Evolutionary conservation across 2,797 vertebrate species (phyloP).

Genomic region (Coranthus polyacanthus): DNA sequence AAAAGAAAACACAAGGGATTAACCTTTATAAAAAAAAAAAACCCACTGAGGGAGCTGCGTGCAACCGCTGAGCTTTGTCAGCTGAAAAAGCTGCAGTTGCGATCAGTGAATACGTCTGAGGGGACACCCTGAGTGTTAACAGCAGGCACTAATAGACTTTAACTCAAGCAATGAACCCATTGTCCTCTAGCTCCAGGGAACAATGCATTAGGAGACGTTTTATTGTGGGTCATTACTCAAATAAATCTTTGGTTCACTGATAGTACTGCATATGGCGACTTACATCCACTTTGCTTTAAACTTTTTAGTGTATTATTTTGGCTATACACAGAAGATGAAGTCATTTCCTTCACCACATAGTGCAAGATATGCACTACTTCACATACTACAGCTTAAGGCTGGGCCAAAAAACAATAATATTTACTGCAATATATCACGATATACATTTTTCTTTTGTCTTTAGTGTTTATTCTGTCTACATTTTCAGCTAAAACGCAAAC

Average conservation of each 20-base stretch:
- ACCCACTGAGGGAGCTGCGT: too few relatives aligned
- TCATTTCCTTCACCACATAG: too few relatives aligned
- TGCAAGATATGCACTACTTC: too few relatives aligned
- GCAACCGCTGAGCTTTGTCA: too few relatives aligned
- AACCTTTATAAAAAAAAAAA: too few relatives aligned
- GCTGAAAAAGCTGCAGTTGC: background rate
- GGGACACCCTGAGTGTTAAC: slow-evolving; percentile 16
- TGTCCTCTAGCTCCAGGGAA: slow-evolving; percentile 39
- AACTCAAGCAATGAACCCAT: slow-evolving; percentile 44
- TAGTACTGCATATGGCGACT: background rate
- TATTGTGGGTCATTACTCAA: slow-evolving; percentile 34
- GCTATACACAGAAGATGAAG: background rate
- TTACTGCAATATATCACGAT: too few relatives aligned
- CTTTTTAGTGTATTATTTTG: background rate
- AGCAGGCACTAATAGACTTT: slow-evolving; percentile 55
- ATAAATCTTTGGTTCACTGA: slow-evolving; percentile 21
- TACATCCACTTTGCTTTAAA: background rate
- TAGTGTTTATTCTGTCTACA: too few relatives aligned
- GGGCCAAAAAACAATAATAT: too few relatives aligned
- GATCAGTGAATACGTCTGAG: slow-evolving; percentile 5
- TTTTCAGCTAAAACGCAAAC: too few relatives aligned
- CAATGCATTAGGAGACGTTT: slow-evolving; percentile 37
- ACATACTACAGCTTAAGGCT: too few relatives aligned
- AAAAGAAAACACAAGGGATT: too few relatives aligned
- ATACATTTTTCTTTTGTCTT: too few relatives aligned